phyloP scores from a whole-genome alignment of 1,140 invertebrate species.

The Yoshiicerus persimilis region DNA sequence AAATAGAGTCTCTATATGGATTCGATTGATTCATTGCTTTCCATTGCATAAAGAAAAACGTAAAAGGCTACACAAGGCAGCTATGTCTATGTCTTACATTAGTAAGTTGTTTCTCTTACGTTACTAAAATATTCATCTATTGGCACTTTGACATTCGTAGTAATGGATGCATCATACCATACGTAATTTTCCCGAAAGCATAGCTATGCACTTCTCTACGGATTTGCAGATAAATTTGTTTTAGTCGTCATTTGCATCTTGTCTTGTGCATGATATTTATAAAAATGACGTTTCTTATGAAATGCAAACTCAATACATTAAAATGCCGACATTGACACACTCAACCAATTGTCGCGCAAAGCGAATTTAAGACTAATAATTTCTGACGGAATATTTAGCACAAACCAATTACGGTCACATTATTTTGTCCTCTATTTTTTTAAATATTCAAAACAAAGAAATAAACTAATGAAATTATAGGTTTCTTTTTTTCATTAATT shows the following conservation, averaged over 20 bases:
- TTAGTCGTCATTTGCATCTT: background rate
- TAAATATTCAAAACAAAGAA: no score
- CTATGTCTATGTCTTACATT: background rate
- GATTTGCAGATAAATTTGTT: background rate
- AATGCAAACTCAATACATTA: background rate
- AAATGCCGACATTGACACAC: background rate
- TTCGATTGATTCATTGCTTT: background rate
- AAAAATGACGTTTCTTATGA: background rate
- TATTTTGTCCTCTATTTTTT: background rate
- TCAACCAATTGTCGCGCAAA: no score
- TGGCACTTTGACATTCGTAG: background rate
- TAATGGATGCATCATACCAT: background rate
- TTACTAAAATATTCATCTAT: background rate
- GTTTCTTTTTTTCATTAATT: no score
- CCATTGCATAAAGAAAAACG: background rate
- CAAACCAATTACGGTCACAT: background rate
- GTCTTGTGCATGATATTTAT: background rate
- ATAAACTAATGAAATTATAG: no score
- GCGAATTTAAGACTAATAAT: no score
- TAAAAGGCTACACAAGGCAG: background rate
- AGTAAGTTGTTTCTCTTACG: background rate
- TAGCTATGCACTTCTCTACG: background rate
- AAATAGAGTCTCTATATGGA: conserved; percentile 14
- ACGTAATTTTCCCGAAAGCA: background rate
- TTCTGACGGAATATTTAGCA: background rate